phyloP scores from a whole-genome alignment of 1,140 invertebrate genomes.

The Orussus abietinus region DNA sequence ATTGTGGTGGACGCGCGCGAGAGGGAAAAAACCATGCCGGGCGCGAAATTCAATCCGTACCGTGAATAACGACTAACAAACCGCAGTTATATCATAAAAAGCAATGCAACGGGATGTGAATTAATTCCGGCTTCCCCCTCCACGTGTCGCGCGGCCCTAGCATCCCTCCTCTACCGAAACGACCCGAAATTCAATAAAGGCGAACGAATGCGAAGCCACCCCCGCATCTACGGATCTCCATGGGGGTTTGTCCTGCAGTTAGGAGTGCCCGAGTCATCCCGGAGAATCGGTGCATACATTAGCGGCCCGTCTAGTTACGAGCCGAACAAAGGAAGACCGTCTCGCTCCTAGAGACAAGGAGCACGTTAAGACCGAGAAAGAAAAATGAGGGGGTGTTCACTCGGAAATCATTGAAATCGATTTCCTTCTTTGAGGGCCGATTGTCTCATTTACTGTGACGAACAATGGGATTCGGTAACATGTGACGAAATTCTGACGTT shows the following conservation, averaged over 20 bases:
- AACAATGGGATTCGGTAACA: no score
- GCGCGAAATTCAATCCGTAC: conserved; percentile 45
- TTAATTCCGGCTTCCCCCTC: conserved; percentile 48
- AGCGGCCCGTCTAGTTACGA: conserved; percentile 32
- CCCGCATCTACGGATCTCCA: conserved; percentile 24
- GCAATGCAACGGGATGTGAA: conserved; percentile 51
- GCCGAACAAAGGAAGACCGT: conserved; percentile 38
- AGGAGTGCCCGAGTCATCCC: conserved; percentile 28
- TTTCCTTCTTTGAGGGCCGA: no score
- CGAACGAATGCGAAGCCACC: conserved; percentile 38
- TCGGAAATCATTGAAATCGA: no score
- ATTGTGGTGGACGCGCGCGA: no score
- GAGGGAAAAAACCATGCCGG: conserved; percentile 13
- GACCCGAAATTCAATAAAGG: conserved; percentile 54
- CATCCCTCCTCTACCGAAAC: conserved; percentile 31
- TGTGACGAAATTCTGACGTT: no score
- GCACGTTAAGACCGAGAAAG: no score
- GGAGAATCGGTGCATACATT: conserved; percentile 37
- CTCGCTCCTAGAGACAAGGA: no score
- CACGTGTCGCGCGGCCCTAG: conserved; percentile 20
- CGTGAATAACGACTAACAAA: conserved; percentile 55
- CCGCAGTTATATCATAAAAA: conserved; percentile 55
- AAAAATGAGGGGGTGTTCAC: no score
- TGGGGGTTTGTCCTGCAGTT: conserved; percentile 25
- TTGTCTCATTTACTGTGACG: no score